Evolutionary conservation across 2,888 invertebrate species (phyloP).

Genomic region (Syrista parreyssii): DNA sequence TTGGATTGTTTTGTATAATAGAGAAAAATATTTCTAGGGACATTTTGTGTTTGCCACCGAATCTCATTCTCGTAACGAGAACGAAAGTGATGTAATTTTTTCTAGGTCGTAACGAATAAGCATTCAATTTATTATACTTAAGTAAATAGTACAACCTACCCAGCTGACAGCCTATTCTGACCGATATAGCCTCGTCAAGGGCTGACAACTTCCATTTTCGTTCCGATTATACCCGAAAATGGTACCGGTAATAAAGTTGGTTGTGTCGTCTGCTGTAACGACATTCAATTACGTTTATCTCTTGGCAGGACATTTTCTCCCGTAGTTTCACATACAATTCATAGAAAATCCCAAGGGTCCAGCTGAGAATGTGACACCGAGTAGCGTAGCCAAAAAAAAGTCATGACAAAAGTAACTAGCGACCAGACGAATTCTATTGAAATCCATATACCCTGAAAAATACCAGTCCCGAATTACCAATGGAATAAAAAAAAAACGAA

Average conservation of each 20-base stretch:
- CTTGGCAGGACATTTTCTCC: background rate
- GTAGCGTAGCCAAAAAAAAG: background rate
- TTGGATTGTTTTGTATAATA: background rate
- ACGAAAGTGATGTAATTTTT: background rate
- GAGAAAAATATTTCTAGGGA: background rate
- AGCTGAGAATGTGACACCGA: background rate
- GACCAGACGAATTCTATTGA: background rate
- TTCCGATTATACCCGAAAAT: background rate
- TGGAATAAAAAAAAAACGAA: constrained; percentile 1
- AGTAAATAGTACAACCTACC: background rate
- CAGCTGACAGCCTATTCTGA: background rate
- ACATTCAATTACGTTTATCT: constrained; percentile 11
- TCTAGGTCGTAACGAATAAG: background rate
- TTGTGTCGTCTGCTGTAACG: background rate
- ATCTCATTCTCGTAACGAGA: background rate
- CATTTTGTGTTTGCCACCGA: background rate
- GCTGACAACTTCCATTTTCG: background rate
- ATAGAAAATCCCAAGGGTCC: background rate
- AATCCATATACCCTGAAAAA: background rate
- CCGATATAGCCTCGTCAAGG: background rate
- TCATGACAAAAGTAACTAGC: background rate
- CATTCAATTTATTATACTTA: background rate
- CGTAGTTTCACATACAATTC: background rate
- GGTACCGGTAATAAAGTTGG: background rate
- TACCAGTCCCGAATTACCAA: background rate